These are phyloP conservation scores for Dryas iulia DNA, from an alignment of 1,140 invertebrate species.

Conservation along the genomic window DNA sequence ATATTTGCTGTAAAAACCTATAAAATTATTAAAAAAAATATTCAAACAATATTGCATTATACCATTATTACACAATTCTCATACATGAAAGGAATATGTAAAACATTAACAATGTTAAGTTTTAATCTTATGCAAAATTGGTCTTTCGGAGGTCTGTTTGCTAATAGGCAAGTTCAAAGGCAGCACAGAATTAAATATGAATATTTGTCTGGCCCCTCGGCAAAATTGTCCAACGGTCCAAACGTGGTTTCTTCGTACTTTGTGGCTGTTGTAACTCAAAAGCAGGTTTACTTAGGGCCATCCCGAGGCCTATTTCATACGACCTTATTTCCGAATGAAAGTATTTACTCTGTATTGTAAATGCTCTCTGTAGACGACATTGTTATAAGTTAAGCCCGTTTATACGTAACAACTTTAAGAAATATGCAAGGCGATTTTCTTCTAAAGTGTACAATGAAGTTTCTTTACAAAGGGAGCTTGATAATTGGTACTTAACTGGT, in stretches of 20 bases:
- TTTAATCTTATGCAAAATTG: conserved; percentile 50
- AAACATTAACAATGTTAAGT: conserved; percentile 32
- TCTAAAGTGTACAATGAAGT: conserved; percentile 29
- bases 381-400: conserved; percentile 50
- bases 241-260: conserved; percentile 59
- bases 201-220: conserved; percentile 66
- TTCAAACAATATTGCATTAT: not conserved
- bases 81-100: conserved; percentile 13
- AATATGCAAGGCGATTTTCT: conserved; percentile 35
- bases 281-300: conserved; percentile 67
- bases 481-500: conserved; percentile 36
- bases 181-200: conserved; percentile 71
- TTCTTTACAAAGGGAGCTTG: conserved; percentile 32
- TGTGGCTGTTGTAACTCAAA: conserved; percentile 47
- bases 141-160: conserved; percentile 51
- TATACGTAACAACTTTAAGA: conserved; percentile 40
- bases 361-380: conserved; percentile 60
- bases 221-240: conserved; percentile 55
- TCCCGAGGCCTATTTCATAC: conserved; percentile 52
- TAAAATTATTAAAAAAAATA: too few relatives aligned
- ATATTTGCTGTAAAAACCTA: too few relatives aligned
- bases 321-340: conserved; percentile 58
- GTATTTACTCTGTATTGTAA: conserved; percentile 72
- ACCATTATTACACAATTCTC: not conserved
- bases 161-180: conserved; percentile 59